Conservation (phyloP, 2,113 vertebrate species). For the Scytalopus superciliaris region DNA sequence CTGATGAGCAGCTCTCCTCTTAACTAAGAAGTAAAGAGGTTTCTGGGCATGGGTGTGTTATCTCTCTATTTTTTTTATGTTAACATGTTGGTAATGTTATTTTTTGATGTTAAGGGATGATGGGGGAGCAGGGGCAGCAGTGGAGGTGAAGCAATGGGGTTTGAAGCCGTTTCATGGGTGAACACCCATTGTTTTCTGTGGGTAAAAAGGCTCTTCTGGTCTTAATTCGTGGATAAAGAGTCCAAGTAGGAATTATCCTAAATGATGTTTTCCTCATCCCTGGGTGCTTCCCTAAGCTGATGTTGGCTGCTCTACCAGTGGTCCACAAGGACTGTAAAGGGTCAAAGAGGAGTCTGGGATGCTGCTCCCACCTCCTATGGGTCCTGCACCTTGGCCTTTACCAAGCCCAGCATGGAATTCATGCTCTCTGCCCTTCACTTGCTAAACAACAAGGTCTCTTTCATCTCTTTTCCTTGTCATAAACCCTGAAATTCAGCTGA, state of each 20-base stretch:
- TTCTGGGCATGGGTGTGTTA: accelerated
- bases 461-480: not conserved
- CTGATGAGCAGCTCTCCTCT: not conserved
- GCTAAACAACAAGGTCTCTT: not conserved
- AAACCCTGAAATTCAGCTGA: not conserved
- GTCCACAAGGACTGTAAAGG: not conserved
- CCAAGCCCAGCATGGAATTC: not conserved
- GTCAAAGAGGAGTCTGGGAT: not conserved
- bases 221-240: not conserved
- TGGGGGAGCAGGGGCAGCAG: not conserved
- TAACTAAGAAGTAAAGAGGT: not conserved
- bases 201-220: not conserved
- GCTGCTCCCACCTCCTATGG: accelerated
- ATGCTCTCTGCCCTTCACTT: not conserved
- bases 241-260: not conserved
- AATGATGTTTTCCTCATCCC: not conserved
- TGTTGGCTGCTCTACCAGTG: not conserved
- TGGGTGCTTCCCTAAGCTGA: not conserved
- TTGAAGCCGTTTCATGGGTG: not conserved
- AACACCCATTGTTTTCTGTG: not conserved
- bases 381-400: not conserved
- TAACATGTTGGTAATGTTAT: not conserved
- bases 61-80: not conserved
- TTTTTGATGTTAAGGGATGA: not conserved
- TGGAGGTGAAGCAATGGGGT: not conserved